Evolutionary conservation across 2,888 invertebrate genomes (phyloP), one percentile per base, ranked within the genome.

Genomic region (Callosobruchus maculatus): DNA sequence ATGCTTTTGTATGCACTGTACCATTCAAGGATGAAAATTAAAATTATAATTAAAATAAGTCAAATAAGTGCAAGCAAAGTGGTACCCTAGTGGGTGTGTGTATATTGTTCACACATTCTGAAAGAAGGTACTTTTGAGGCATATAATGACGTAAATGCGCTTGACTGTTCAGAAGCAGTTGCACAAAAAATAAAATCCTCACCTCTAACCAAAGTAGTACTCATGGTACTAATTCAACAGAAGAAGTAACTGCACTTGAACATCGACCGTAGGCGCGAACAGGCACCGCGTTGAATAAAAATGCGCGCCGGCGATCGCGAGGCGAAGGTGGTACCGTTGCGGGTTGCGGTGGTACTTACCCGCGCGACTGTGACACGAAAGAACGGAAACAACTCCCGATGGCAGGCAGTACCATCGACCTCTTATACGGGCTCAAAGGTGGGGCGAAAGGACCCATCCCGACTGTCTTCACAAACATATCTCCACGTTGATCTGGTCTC

Each of bases 371-470:
- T 49, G 49, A 76, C 76, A 80, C 78, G 76, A 79, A 73, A 77
- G 78, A 79, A 75, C 79, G 78, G 78, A 75, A 80, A 76, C 77
- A 78, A 77, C 78, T 80, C 78, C 78, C 81, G 76, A 76, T 71
- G 75, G 49, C 68, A 74, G 74, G 77, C 74, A 80, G 80, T 81
- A 81, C 79, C 86, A 86, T 84, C 86, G 86, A 86, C 86, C 86
- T 85, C 86, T 86, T 86, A 86, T 86, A 86, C 80, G 79, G 77
- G 81, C 79, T 13, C 49, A 49, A 49, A 49, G 49, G 49, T 49
- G 13, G 49, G 18, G 49, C 18, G 49, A 1, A 49, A 13, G 49
- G 49, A 49, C 49, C 18, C 49, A 49, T 49, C 49, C 49, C 30
- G 3, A 30, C 30, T 30, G 30, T 30, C 30, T 30, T 9, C n/a